These are phyloP conservation scores for Sepiola atlantica DNA, from an alignment of 2,888 invertebrate genomes.

Conservation along the genomic window DNA sequence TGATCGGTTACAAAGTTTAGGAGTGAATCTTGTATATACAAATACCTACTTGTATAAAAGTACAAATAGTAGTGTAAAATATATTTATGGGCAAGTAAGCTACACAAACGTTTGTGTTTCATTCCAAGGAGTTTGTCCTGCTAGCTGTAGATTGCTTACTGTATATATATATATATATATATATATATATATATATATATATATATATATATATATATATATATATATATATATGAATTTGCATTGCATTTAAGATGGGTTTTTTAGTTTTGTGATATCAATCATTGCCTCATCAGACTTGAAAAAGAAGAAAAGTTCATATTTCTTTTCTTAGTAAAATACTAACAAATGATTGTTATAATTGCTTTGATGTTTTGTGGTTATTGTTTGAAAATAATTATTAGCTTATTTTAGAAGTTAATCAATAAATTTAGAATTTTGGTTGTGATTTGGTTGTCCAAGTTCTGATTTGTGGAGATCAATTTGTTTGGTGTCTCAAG, in stretches of 20 bases:
- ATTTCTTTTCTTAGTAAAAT: not conserved
- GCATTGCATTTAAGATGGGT: not conserved
- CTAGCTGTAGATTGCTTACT: too few species aligned
- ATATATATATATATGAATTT: not conserved
- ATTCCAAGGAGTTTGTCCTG: too few species aligned
- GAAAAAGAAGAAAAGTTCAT: not conserved
- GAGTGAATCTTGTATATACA: too few species aligned
- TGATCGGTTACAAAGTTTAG: too few species aligned
- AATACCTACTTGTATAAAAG: too few species aligned
- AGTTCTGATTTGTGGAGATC: not conserved
- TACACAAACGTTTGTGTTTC: too few species aligned
- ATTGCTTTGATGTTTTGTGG: not conserved
- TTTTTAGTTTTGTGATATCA: not conserved
- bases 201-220: not conserved
- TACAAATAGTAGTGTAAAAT: too few species aligned
- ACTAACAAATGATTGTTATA: not conserved
- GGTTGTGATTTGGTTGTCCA: not conserved
- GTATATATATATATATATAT: too few species aligned
- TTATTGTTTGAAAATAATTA: not conserved
- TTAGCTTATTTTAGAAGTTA: not conserved
- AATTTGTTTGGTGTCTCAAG: not conserved
- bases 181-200: too few species aligned
- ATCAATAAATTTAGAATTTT: not conserved
- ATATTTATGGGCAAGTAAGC: too few species aligned
- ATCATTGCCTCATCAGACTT: slow-evolving; percentile 32